Evolutionary conservation across 2,888 invertebrate genomes (phyloP), one percentile per base, ranked within the genome.

Genomic region (Mythimna loreyi): DNA sequence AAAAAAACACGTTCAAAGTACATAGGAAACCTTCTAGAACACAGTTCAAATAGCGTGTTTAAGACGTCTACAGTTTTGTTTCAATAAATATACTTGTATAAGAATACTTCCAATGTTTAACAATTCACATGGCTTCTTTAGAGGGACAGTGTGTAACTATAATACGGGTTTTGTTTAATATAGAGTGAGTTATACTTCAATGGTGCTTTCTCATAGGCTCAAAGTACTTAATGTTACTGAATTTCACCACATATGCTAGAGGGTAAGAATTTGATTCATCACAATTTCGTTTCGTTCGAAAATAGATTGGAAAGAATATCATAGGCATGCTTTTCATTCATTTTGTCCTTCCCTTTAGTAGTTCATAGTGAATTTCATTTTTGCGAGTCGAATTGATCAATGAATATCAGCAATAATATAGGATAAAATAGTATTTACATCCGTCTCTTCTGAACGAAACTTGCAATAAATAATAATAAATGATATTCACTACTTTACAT

Each of bases 181-280:
- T 71, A 67, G 66, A 57, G 70, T 60, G 80, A 76, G 82, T 82
- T 81, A 83, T 81, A 86, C 74, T 84, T 87, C 79, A 86, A 88
- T 90, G 91, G 91, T 92, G 91, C 91, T 91, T 90, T 84, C 81
- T 66, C 80, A 74, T 89, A 86, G 85, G 88, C 87, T 84, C 87
- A 87, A 86, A 83, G 87, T 89, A 90, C 88, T 90, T 90, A 87
- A 81, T 67, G 28, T 64, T 47, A 72, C 55, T 53, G 53, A 57
- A 69, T 53, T 57, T 64, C 70, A 79, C 66, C 59, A 72, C 57
- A 59, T 80, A 74, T 73, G 72, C 66, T 71, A 74, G 71, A 70
- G 78, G 66, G 69, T 84, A 84, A 79, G 72, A 67, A 63, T 72
- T 67, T 63, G 19, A 57, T 75, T 63, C 63, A 60, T 57, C 67